Conservation (phyloP, 1,140 invertebrate genomes). For the Drosophila willistoni region DNA sequence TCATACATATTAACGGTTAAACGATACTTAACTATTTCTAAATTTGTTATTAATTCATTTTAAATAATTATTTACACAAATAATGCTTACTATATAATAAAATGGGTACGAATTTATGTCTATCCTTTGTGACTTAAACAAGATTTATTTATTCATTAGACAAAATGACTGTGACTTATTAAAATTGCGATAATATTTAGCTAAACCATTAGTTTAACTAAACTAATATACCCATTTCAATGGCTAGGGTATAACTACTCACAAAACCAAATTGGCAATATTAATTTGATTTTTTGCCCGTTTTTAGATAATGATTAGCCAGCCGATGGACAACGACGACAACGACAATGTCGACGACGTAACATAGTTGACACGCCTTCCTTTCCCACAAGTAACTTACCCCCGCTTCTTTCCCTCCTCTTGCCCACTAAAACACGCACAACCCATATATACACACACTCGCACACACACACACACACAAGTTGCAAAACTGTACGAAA, state of each 20-base stretch:
- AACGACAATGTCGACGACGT: constrained; percentile 6
- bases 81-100: too few relatives aligned
- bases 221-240: neutral
- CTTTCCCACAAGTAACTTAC: constrained; percentile 13
- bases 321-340: constrained; percentile 8
- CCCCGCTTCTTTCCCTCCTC: neutral
- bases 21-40: too few relatives aligned
- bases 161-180: too few relatives aligned
- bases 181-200: too few relatives aligned
- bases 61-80: too few relatives aligned
- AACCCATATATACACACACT: neutral
- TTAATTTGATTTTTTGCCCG: constrained; percentile 76
- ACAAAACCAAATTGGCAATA: constrained; percentile 69
- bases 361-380: constrained; percentile 26
- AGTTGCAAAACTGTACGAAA: constrained; percentile 44
- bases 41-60: too few relatives aligned
- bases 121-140: too few relatives aligned
- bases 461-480: neutral
- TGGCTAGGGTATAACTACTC: neutral
- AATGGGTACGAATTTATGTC: too few relatives aligned
- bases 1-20: too few relatives aligned
- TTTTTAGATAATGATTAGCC: constrained; percentile 70
- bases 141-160: too few relatives aligned
- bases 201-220: neutral
- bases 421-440: neutral